Base-by-base conservation (phyloP, 2,113 vertebrate genomes). In the Sinocyclocheilus anophthalmus region DNA sequence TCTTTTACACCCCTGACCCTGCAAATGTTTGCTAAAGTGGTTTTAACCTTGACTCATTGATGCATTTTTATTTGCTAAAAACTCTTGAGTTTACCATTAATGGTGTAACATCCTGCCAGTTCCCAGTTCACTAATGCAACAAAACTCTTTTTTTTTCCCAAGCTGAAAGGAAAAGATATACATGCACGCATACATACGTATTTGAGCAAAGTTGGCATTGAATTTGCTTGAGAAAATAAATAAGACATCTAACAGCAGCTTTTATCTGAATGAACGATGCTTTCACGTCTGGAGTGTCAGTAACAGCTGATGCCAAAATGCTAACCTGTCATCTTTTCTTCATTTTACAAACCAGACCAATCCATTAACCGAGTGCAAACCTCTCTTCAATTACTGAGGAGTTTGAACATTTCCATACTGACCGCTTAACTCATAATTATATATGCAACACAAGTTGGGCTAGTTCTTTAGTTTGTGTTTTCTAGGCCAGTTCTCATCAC, bases 401-500 rank as follows among this genome's bases (percentile, higher is more conserved):
- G 33, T 20, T 39, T 39, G 9, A 39, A 45, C 37, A 45, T 50
- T 26, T 76, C 5, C 72, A 50, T 16, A 3, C 39, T 6, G 22
- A 1, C 3, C 0, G 13, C 45, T 16, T 16, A 45, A 16, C 14
- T 76, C 11, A 55, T 77, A 53, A 77, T 55, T 55, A 30, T 1
- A 53, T 12, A 77, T 42, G 7, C 75, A 30, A 30, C 14, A 4
- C 14, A 30, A 18, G 48, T 55, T 33, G 76, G 18, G 73, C 73
- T 48, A 48, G 76, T 33, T 55, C 9, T 18, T 2, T 20, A 30
- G 24, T 55, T 10, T 2, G n/a, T 30, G 55, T 80, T 76, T 76
- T 87, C 79, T 69, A 50, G 67, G 30, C 48, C 81, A 50, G 53
- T 33, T 59, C 39, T 81, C 79, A n/a, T 37, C 57, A 76, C 84